Percentiles rank a stretch among this genome's conserved stretches.
Evolutionary conservation across 2,797 vertebrate species (phyloP).

Genomic region (Aldrovandia affinis): DNA sequence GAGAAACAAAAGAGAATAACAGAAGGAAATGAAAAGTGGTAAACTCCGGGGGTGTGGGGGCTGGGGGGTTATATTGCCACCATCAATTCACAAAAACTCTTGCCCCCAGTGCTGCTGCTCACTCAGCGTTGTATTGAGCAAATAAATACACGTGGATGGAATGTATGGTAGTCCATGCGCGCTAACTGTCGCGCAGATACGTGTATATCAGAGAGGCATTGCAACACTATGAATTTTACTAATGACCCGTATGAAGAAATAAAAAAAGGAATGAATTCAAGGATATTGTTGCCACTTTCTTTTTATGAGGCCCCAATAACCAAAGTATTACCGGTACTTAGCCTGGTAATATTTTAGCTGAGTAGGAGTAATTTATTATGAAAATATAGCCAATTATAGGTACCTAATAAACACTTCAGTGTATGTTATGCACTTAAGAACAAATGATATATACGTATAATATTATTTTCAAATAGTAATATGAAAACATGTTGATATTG

Average conservation of each 20-base stretch:
- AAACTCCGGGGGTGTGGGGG: not conserved
- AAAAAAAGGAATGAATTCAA: too few species aligned
- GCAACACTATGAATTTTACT: not conserved
- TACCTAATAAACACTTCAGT: not conserved
- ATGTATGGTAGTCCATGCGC: too few species aligned
- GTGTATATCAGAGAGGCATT: not conserved
- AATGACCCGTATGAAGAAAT: not conserved
- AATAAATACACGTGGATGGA: not conserved
- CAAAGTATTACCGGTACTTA: not conserved
- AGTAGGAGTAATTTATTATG: not conserved
- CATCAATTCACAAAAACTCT: not conserved
- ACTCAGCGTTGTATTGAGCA: not conserved
- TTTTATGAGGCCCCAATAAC: not conserved
- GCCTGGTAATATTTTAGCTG: not conserved
- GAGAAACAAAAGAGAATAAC: not conserved
- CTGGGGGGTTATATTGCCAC: not conserved
- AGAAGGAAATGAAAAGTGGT: not conserved
- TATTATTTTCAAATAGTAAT: too few species aligned
- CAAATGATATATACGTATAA: not conserved
- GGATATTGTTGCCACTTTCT: not conserved
- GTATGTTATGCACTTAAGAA: not conserved
- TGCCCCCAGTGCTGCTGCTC: not conserved
- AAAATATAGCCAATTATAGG: not conserved
- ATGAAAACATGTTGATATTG: too few species aligned
- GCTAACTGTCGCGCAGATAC: too few species aligned